Percentiles rank a stretch among this genome's conserved stretches.
phyloP scores from a whole-genome alignment of 2,797 vertebrate genomes.

The Botia kubotai region DNA sequence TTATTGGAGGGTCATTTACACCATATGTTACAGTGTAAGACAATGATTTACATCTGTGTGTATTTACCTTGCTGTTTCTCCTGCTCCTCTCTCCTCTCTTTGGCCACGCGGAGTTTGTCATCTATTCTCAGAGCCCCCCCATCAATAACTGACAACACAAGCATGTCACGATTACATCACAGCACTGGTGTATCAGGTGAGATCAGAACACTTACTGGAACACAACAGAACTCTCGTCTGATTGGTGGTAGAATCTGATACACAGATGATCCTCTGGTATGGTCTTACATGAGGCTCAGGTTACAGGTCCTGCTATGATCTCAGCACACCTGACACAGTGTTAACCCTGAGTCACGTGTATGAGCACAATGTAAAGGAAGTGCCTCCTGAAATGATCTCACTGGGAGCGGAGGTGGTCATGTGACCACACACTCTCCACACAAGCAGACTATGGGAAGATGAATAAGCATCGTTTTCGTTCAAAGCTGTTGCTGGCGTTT shows the following conservation, averaged over 20 bases:
- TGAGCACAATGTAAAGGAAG: conserved; percentile 24
- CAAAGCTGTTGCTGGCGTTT: not conserved
- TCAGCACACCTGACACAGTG: conserved; percentile 46
- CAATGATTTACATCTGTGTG: not conserved
- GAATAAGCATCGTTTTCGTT: not conserved
- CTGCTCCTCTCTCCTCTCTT: conserved; percentile 90
- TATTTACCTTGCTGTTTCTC: conserved; percentile 87
- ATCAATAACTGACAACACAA: conserved; percentile 83
- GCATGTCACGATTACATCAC: conserved; percentile 23
- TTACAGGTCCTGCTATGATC: conserved; percentile 53
- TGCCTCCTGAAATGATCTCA: conserved; percentile 18
- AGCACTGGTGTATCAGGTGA: conserved; percentile 22
- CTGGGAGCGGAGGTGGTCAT: conserved; percentile 59
- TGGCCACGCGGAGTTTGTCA: conserved; percentile 89
- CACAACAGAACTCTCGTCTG: not conserved
- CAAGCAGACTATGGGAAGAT: not conserved
- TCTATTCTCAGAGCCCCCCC: conserved; percentile 89
- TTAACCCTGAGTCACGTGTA: conserved; percentile 55
- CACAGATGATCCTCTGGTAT: conserved; percentile 48
- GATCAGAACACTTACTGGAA: conserved; percentile 41
- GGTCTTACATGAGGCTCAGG: conserved; percentile 24
- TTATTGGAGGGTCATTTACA: not conserved
- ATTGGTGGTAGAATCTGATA: conserved; percentile 2
- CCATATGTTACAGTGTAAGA: not conserved
- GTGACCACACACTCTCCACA: conserved; percentile 58